Base-by-base conservation (phyloP, 2,888 invertebrate genomes). In the Caenorhabditis panamensis region DNA sequence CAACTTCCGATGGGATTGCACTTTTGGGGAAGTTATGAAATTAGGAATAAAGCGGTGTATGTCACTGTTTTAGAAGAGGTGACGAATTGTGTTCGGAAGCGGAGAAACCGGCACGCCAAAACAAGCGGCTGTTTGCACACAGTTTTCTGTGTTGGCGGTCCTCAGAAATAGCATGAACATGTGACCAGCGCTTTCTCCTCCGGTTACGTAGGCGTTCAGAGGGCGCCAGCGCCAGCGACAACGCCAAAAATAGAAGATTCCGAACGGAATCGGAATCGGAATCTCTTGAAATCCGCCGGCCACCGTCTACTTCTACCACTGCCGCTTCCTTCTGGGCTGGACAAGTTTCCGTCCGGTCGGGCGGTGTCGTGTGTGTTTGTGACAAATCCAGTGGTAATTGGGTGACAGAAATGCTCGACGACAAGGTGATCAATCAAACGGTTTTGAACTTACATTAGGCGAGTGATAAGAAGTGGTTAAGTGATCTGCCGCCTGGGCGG, bases 151-250 rank as follows among this genome's bases (percentile, higher is more conserved):
- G 61, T 22, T 47, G 28, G 44, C 58, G 63, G 64, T 75, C 61
- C 53, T 66, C 66, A 53, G 75, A 75, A 75, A 75, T 75, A 75
- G 66, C 66, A 54, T 1, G 62, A 72, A 72, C 75, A 73, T 73
- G 73, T 66, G 64, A 31, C 26, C 36, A 28, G 47, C 3, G n/a
- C 72, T 73, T 59, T 59, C 75, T 75, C 66, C 66, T 26, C 61
- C 66, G 49, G 66, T 75, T 75, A 75, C 75, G 75, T 75, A 75
- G 75, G 75, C 75, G 75, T 75, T 75, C 75, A 66, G 51, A 75
- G 53, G 59, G 66, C 75, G 64, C 66, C 37, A 4, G 31, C 5
- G 5, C 9, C 58, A 47, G 56, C 36, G 24, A 66, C 62, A 59
- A 75, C 59, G 9, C 31, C 31, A 56, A 61, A 59, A 41, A 49